Percentiles rank a stretch among this genome's conserved stretches.
phyloP scores from a whole-genome alignment of 1,140 invertebrate genomes.

The Harlomillsia oculata region DNA sequence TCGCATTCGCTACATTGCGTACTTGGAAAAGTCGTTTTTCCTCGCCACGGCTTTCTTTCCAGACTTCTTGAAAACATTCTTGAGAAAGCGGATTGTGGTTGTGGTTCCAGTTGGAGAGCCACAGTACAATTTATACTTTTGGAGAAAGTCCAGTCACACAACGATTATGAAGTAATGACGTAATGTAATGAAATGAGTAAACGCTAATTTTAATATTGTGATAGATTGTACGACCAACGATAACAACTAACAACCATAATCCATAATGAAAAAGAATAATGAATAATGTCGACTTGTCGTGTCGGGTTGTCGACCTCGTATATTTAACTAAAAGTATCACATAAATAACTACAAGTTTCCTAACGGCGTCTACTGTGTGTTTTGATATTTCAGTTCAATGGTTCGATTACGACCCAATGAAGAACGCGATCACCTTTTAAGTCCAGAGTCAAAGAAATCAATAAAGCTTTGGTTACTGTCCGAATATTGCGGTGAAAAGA shows the following conservation, averaged over 20 bases:
- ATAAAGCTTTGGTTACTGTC: constrained; percentile 13
- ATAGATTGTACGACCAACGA: no score
- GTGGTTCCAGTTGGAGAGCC: constrained; percentile 2
- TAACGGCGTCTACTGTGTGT: no score
- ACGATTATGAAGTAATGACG: neutral
- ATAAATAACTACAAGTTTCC: neutral
- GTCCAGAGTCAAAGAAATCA: constrained; percentile 11
- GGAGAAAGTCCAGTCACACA: neutral
- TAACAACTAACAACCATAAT: no score
- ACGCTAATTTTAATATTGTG: no score
- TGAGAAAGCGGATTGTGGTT: constrained; percentile 13
- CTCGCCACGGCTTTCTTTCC: constrained; percentile 13
- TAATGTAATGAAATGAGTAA: no score
- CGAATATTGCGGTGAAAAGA: neutral
- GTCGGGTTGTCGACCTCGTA: neutral
- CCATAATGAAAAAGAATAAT: no score
- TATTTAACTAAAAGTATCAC: neutral
- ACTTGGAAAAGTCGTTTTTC: constrained; percentile 23
- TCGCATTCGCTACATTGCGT: constrained; percentile 25
- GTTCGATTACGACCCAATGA: constrained; percentile 11
- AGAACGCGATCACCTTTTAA: neutral
- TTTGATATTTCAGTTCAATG: no score
- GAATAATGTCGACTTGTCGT: neutral
- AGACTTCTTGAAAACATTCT: neutral
- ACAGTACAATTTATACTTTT: neutral